Evolutionary conservation across 1,140 invertebrate species (phyloP), one percentile per base, ranked within the genome.

Genomic region (Trinorchestia longiramus): DNA sequence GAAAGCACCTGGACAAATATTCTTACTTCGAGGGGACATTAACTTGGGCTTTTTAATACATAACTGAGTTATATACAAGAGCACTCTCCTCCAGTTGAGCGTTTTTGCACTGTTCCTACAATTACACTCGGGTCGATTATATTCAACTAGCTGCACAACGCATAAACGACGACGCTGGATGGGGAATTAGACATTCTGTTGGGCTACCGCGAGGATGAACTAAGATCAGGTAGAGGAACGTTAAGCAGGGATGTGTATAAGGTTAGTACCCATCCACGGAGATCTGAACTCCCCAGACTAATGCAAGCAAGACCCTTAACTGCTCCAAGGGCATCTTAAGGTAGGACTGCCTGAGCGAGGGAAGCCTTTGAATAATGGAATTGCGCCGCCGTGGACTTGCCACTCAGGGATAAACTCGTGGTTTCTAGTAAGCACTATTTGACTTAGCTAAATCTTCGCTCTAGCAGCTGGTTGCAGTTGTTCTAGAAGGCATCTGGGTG

Each of bases 301-400:
- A 90, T 90, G 88, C 88, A 90, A 90, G 88, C 41, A 41, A 42
- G 88, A 43, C 43, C 43, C 88, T 90, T 90, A 90, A 90, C 88
- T 90, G 88, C 88, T 43, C 88, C 88, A 11, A 90, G 88, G 88
- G 41, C 43, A 90, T 90, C 88, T 90, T 42, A 42, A 90, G 88
- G 88, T 42, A 6, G 43, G n/a, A 41, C 41, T 41, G 43, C 88
- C 88, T 42, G 43, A 43, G 88, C 88, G 41, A 17, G 41, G 36
- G 88, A 43, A 90, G 88, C 88, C 88, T 43, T 42, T 90, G 88
- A 90, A 90, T 90, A 90, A 90, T 90, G 88, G 88, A 90, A 90
- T 90, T 42, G 88, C 23, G 11, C 4, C 88, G 88, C 43, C 28
- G 43, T 43, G 28, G 62, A 23, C 62, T 77, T 77, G 23, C 88